phyloP scores from a whole-genome alignment of 2,113 vertebrate genomes.

The Mesoclemmys tuberculata region DNA sequence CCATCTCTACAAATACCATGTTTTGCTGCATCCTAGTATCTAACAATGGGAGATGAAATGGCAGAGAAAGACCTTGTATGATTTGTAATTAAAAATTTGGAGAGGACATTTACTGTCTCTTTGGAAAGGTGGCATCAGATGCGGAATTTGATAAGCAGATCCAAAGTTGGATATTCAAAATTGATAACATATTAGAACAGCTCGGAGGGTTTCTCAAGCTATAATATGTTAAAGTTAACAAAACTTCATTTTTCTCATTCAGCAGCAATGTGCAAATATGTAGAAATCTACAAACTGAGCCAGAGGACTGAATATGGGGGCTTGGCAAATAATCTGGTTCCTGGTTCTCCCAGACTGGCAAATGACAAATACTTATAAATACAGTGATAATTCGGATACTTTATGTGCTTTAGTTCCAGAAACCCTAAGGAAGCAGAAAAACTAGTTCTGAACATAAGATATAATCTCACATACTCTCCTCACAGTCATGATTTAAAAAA shows the following conservation, averaged over 20 bases:
- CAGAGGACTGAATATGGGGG: not conserved
- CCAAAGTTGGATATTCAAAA: not conserved
- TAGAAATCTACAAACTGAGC: fast-evolving
- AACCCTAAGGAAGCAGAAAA: not conserved
- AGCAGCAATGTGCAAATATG: not conserved
- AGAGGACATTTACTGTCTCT: not conserved
- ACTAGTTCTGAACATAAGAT: not conserved
- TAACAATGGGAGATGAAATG: not conserved
- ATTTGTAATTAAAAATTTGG: not conserved
- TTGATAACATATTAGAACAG: not conserved
- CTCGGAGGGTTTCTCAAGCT: not conserved
- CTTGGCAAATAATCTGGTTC: not conserved
- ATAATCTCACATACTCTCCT: not conserved
- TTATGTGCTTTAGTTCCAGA: not conserved
- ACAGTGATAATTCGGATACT: not conserved
- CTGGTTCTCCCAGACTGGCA: not conserved
- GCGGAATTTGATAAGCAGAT: not conserved
- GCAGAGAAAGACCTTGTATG: not conserved
- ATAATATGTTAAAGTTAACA: not conserved
- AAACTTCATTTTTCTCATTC: not conserved
- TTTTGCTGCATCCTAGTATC: not conserved
- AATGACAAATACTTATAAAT: not conserved
- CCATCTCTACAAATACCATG: not conserved
- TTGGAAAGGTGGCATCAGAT: not conserved
- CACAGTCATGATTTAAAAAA: not conserved